Evolutionary conservation across 2,797 vertebrate species (phyloP), one percentile per base, ranked within the genome.

Genomic region (Hirundo rustica): DNA sequence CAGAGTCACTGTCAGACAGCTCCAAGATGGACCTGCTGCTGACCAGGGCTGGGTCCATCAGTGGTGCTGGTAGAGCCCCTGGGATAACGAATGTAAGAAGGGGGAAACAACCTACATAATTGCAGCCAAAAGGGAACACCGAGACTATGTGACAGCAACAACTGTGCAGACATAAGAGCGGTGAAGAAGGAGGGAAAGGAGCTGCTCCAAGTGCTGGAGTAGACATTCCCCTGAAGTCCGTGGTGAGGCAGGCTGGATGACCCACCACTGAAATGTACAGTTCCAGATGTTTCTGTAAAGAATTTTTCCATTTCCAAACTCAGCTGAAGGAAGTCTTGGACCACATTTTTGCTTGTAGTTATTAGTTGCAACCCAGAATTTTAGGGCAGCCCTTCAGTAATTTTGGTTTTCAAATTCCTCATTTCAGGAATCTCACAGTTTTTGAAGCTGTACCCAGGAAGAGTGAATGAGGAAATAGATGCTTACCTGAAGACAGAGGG

Each of bases 31-130:
- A 44, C 5, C 23, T 7, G 2, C 13, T 3, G 2, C 38, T 3
- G 2, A 20, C 16, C 36, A 32, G 53, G 44, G 44, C 53, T 50
- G 40, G 53, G 54, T 25, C 48, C 53, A n/a, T 38, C 42, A 47
- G n/a, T 5, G 9, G 54, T 0, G 0, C 16, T 6, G 6, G 8
- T 8, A 42, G 30, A 0, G 0, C 12, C 23, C 48, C 32, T 27
- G 32, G 12, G 30, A 44, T 34, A 38, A 62, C 0, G 0, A 8
- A 11, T 12, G 17, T 25, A 21, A 42, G 27, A 62, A 22, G 27
- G 14, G 23, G 5, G 25, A 75, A 88, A 83, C 12, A 11, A 22
- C 12, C 36, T 55, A 22, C 23, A 34, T 29, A 66, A 11, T 1
- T 16, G n/a, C 47, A 66, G 13, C n/a, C 14, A 44, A 48, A 86